phyloP scores from a whole-genome alignment of 2,888 invertebrate species.

The Watsonalla cultraria region DNA sequence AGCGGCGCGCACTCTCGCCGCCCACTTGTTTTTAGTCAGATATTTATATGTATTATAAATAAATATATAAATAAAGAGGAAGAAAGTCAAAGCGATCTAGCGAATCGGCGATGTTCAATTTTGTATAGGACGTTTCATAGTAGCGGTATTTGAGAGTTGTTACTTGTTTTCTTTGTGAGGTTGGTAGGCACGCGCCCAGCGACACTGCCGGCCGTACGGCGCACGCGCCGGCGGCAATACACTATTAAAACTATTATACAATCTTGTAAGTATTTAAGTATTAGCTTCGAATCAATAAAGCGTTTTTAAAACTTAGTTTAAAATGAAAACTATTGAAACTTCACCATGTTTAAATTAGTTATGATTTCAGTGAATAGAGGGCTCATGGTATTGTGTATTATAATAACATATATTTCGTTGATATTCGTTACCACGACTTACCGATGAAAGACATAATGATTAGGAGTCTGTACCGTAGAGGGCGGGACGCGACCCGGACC shows the following conservation, averaged over 20 bases:
- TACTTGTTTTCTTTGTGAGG: conserved; percentile 67
- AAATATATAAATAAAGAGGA: conserved; percentile 12
- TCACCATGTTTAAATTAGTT: conserved; percentile 73
- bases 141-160: conserved; percentile 74
- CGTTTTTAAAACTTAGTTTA: conserved; percentile 74
- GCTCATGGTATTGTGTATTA: conserved; percentile 66
- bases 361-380: conserved; percentile 71
- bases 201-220: conserved; percentile 17
- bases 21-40: conserved; percentile 65
- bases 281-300: conserved; percentile 78
- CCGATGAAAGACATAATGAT: conserved; percentile 76
- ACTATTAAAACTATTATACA: conserved; percentile 71
- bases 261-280: conserved; percentile 78
- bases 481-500: conserved; percentile 29
- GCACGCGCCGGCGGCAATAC: conserved; percentile 16
- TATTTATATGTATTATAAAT: conserved; percentile 17
- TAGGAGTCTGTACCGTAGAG: conserved; percentile 54
- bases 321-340: conserved; percentile 71
- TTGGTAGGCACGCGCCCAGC: conserved; percentile 42
- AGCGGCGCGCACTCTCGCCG: conserved; percentile 55
- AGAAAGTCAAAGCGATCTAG: conserved; percentile 67
- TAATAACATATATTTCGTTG: conserved; percentile 64
- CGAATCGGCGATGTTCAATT: conserved; percentile 76
- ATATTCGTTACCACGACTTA: conserved; percentile 73
- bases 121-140: conserved; percentile 77